Evolutionary conservation across 2,113 vertebrate genomes (phyloP), one percentile per base, ranked within the genome.

Genomic region (Nothoprocta pentlandii): DNA sequence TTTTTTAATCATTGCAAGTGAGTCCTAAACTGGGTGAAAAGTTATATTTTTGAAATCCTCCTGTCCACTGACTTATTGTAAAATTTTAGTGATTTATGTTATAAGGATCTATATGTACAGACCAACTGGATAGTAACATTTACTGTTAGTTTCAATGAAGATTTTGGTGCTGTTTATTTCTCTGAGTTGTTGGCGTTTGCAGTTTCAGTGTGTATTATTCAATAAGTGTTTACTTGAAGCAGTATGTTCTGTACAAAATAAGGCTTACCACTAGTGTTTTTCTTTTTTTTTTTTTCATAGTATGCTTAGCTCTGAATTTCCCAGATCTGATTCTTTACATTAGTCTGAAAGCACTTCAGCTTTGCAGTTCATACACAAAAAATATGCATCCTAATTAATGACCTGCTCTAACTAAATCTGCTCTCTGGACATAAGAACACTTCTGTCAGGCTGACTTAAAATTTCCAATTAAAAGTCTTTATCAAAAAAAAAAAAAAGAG

Each of bases 401-500:
- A 21, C 21, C 23, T 81, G 4, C 0, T 85, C 28, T 42, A 56
- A 23, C 8, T 36, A 51, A 64, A 69, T 80, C 64, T 7, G 6
- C 3, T 78, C 1, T 34, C 21, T 74, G 11, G 9, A 61, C 5
- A n/a, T 23, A 30, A 70, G 8, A 54, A 47, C 56, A 28, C 62
- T 54, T 86, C 16, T 12, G 0, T 46, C 3, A 3, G 3, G 2
- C 3, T 63, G 8, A 54, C 63, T 62, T 69, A 85, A 87, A 74
- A 17, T 85, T 75, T 85, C 5, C 15, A 51, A 42, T 12, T 51
- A 8, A 39, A 17, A 68, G 47, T 12, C 2, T 44, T 36, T 21
- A 7, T 12, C 5, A 39, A 3, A 32, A 39, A 49, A 3, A 39
- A 49, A 3, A 28, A 42, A 49, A 21, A 5, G 2, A 0, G 2